These are phyloP conservation scores for Schizaphis graminum DNA, from an alignment of 2,888 invertebrate species.

Conservation along the genomic window DNA sequence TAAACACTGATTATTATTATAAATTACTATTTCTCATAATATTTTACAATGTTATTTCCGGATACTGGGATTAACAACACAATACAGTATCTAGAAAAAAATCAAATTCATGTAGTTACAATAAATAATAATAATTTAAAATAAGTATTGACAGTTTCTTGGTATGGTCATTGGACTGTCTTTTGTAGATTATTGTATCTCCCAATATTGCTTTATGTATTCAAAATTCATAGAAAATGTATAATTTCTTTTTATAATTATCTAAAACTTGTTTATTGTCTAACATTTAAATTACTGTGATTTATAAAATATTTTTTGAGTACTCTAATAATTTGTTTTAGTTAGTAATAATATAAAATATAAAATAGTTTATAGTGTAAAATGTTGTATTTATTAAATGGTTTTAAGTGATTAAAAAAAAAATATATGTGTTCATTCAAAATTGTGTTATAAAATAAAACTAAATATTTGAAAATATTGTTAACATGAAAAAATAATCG, in stretches of 20 bases:
- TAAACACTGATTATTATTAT: constrained; percentile 17
- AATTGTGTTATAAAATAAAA: not conserved
- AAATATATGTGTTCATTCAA: not conserved
- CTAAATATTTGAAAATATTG: not conserved
- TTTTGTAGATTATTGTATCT: not conserved
- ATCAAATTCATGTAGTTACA: not conserved
- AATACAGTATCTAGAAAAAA: not conserved
- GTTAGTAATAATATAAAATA: not conserved
- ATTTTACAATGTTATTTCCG: constrained; percentile 47
- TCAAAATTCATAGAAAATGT: not conserved
- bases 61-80: not conserved
- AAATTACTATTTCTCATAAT: constrained; percentile 13
- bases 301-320: not conserved
- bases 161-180: not conserved
- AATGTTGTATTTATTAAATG: not conserved
- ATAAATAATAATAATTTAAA: not conserved
- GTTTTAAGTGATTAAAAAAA: not conserved
- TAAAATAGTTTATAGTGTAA: not conserved
- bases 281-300: not conserved
- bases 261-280: not conserved
- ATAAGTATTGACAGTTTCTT: not conserved
- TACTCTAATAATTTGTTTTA: not conserved
- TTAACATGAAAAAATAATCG: not conserved
- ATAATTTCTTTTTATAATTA: not conserved
- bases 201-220: not conserved